These are phyloP conservation scores for Noctua fimbriata DNA, from an alignment of 2,888 invertebrate genomes.

Conservation along the genomic window DNA sequence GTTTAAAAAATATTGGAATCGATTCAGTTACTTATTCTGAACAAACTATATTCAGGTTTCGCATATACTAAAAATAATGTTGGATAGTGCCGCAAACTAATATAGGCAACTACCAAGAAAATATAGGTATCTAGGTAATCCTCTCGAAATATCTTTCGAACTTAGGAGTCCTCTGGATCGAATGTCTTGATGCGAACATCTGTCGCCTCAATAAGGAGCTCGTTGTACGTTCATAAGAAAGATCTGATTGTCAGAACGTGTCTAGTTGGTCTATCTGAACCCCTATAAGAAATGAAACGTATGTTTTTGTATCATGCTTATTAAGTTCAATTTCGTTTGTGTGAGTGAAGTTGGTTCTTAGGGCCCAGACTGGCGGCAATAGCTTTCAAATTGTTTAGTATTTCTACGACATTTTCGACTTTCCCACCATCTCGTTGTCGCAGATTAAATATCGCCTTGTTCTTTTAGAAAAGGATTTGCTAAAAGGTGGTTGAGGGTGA, in stretches of 20 bases:
- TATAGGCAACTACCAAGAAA: neutral
- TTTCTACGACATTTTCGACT: neutral
- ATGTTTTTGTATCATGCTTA: slow-evolving; percentile 26
- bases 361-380: neutral
- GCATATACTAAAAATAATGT: no score
- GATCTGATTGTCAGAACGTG: slow-evolving; percentile 51
- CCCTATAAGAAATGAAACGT: slow-evolving; percentile 8
- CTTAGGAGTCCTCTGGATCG: slow-evolving; percentile 11
- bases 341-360: neutral
- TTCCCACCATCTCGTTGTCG: neutral
- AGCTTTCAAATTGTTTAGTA: neutral
- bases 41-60: no score
- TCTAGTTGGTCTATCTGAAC: slow-evolving; percentile 7
- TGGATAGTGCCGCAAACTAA: neutral
- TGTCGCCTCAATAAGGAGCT: slow-evolving; percentile 56
- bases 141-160: slow-evolving; percentile 7
- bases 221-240: slow-evolving; percentile 55
- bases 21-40: no score
- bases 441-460: neutral
- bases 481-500: neutral
- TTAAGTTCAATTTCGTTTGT: slow-evolving; percentile 5
- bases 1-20: no score
- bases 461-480: neutral
- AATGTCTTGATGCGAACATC: slow-evolving; percentile 55
- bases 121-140: slow-evolving; percentile 29